Evolutionary conservation across 2,888 invertebrate genomes (phyloP).

Genomic region (Elysia crispata): DNA sequence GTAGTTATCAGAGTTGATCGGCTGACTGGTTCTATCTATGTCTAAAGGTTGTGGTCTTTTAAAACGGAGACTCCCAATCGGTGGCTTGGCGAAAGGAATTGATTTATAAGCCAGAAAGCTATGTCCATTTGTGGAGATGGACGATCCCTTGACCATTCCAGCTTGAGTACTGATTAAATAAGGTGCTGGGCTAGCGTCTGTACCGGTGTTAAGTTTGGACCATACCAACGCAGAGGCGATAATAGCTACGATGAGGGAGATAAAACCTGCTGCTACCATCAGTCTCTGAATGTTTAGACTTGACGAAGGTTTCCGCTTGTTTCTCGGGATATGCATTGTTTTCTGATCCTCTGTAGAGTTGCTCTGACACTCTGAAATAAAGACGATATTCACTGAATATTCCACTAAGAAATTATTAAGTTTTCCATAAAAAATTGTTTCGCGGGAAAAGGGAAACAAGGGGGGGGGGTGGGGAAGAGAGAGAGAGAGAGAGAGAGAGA

Average conservation of each 20-base stretch:
- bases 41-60: constrained; percentile 42
- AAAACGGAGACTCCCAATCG: constrained; percentile 44
- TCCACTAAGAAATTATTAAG: too few species aligned
- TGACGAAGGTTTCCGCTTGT: not conserved
- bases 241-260: not conserved
- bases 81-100: constrained; percentile 50
- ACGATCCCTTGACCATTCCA: constrained; percentile 12
- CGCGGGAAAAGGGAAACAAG: too few species aligned
- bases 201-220: not conserved
- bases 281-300: constrained; percentile 3
- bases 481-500: too few species aligned
- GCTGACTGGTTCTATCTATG: too few species aligned
- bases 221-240: not conserved
- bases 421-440: too few species aligned
- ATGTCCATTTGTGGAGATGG: not conserved
- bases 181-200: constrained; percentile 26
- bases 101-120: constrained; percentile 36
- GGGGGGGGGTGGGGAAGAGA: too few species aligned
- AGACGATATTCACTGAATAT: too few species aligned
- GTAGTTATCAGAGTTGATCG: constrained; percentile 1
- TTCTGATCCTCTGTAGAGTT: not conserved
- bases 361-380: too few species aligned
- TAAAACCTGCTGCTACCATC: not conserved
- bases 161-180: constrained; percentile 19
- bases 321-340: not conserved